Conservation (phyloP, 2,888 invertebrate genomes). For the Thumatha senex region DNA sequence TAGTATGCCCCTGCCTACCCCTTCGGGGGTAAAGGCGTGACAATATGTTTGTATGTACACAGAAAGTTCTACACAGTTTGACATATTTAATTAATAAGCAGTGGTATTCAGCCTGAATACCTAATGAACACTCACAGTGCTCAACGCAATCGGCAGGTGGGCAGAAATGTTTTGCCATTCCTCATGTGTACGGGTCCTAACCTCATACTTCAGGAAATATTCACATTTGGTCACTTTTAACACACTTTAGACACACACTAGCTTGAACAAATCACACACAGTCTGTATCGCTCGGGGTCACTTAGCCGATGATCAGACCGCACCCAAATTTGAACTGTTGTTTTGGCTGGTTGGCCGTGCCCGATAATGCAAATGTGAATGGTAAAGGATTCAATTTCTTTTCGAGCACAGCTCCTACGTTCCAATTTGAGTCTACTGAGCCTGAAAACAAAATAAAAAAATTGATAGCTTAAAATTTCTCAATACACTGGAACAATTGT, state of each 20-base stretch:
- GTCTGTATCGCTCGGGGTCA: constrained; percentile 16
- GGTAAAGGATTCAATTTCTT: constrained; percentile 97
- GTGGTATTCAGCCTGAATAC: no score
- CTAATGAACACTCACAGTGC: no score
- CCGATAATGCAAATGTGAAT: constrained; percentile 96
- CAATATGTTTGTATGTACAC: no score
- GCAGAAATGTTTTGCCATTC: no score
- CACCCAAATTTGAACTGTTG: constrained; percentile 96
- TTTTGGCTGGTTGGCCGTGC: constrained; percentile 96
- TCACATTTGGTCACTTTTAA: no score
- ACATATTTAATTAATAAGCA: no score
- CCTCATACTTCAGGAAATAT: background rate
- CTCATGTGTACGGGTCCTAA: background rate
- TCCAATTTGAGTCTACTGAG: constrained; percentile 96
- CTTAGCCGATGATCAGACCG: constrained; percentile 95
- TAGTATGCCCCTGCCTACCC: no score
- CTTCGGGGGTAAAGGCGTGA: no score
- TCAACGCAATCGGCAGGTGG: no score
- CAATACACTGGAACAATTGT: no score
- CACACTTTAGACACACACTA: constrained; percentile 24
- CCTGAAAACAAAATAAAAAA: constrained; percentile 79
- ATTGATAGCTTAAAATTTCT: no score
- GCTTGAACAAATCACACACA: constrained; percentile 33
- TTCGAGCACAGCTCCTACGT: constrained; percentile 95
- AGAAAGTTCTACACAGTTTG: no score